Base-by-base conservation (phyloP, 2,113 vertebrate species). In the Empidonax alnorum region DNA sequence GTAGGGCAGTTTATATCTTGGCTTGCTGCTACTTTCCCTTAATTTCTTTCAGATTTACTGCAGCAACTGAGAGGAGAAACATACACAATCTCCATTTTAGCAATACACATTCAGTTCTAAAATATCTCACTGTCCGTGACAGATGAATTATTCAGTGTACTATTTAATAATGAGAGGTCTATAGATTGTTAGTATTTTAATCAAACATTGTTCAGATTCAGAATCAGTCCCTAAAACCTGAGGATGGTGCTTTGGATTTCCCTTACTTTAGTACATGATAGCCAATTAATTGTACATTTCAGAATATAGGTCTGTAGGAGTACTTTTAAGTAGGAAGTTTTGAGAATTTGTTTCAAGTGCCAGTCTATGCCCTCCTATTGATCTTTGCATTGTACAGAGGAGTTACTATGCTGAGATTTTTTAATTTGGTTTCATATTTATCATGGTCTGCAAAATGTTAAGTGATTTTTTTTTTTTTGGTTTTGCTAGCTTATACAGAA, bases 71-170 rank as follows among this genome's bases (percentile, higher is more conserved):
- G 96, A 87, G 41, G 52, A 73, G 62, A 44, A 89, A 88, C 90
- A 92, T 72, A 61, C 61, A 94, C 74, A 75, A 24, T 56, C 30
- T 81, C 33, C 6, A 71, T 93, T 96, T 89, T 87, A 83, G 30
- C 61, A 85, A 63, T 71, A 50, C 35, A 63, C 23, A n/a, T 88
- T 94, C 75, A 93, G 67, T 83, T 93, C 61, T 81, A 84, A 91
- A 80, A 83, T 92, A 84, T n/a, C 77, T 41, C 39, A 30, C 19
- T 82, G 20, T 77, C 83, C 81, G 81, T 90, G 90, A 78, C 35
- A 67, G 83, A 94, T 84, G 77, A 95, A 91, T 97, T 97, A 97
- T 95, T 96, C 69, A 95, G 35, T 67, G 68, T 27, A 42, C 23
- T 75, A 10, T 90, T 92, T 92, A 94, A 96, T 74, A 96, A 68